phyloP scores from a whole-genome alignment of 2,797 vertebrate genomes.

The Falco naumanni region DNA sequence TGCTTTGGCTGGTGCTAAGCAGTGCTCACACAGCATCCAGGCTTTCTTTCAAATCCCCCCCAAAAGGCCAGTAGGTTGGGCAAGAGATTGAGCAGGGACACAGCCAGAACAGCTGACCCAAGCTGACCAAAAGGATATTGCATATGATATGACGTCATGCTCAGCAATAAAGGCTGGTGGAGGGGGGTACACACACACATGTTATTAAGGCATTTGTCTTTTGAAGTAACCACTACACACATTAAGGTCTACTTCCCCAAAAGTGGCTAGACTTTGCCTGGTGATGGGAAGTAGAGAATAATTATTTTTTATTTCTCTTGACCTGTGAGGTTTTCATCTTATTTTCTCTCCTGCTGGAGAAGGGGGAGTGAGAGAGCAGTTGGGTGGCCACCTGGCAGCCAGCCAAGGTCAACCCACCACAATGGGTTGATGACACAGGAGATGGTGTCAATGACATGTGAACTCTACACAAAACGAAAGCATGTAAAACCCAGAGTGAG shows the following conservation, averaged over 20 bases:
- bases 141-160: fast-evolving
- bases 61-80: background rate
- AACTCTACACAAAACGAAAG: background rate
- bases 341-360: background rate
- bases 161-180: background rate
- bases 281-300: background rate
- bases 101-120: background rate
- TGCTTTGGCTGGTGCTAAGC: background rate
- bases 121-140: background rate
- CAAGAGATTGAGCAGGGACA: background rate
- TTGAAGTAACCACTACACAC: background rate
- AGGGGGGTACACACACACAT: background rate
- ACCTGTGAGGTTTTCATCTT: background rate
- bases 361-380: background rate
- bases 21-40: background rate
- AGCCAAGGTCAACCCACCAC: background rate
- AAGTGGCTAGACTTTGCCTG: background rate
- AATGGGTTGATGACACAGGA: background rate
- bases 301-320: background rate
- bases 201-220: background rate
- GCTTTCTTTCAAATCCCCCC: background rate
- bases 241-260: background rate
- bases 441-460: background rate
- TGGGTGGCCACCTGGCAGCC: background rate
- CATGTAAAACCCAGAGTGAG: background rate